phyloP scores from a whole-genome alignment of 2,113 vertebrate genomes.

The Cnemophilus loriae region DNA sequence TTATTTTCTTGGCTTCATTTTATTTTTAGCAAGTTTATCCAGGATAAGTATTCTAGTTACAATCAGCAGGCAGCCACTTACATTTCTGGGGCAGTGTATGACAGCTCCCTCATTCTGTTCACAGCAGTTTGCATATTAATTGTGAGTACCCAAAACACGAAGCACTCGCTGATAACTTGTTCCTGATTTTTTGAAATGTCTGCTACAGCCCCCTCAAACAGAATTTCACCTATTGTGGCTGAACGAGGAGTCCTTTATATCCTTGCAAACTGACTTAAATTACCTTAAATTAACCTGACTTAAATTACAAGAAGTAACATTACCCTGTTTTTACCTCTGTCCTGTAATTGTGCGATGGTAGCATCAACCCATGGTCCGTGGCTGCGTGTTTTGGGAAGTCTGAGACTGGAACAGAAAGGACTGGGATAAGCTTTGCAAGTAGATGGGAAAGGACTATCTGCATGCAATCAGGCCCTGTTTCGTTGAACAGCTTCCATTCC shows the following conservation, averaged over 20 bases:
- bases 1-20: not conserved
- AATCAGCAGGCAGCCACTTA: constrained; percentile 76
- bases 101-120: constrained; percentile 77
- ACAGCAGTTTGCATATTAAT: constrained; percentile 77
- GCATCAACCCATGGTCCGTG: not conserved
- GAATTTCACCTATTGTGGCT: not conserved
- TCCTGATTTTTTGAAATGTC: not conserved
- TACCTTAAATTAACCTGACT: not conserved
- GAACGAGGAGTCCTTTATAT: not conserved
- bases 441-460: not conserved
- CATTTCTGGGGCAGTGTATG: constrained; percentile 76
- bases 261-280: not conserved
- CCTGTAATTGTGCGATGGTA: not conserved
- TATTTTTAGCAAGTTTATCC: constrained; percentile 81
- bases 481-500: not conserved
- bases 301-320: not conserved
- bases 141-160: constrained; percentile 51
- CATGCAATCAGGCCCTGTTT: not conserved
- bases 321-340: not conserved
- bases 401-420: not conserved
- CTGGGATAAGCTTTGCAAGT: not conserved
- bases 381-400: not conserved
- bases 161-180: not conserved
- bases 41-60: constrained; percentile 82
- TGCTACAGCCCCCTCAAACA: not conserved